Percentiles rank a stretch among this genome's conserved stretches.
These are phyloP conservation scores for Ischnura elegans DNA, from an alignment of 2,888 invertebrate species.

Conservation along the genomic window DNA sequence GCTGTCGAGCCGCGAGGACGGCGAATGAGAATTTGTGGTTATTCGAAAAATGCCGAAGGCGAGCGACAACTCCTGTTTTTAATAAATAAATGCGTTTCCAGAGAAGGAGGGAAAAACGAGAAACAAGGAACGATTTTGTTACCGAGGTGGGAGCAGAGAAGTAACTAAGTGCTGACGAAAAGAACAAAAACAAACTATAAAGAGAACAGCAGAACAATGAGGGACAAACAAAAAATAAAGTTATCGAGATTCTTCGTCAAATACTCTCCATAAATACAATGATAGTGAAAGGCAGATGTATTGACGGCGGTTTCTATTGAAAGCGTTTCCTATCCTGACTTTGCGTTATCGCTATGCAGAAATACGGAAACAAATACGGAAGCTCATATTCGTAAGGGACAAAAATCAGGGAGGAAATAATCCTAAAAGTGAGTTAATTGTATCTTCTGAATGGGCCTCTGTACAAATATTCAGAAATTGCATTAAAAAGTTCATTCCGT, in stretches of 20 bases:
- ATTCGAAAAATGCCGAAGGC: slow-evolving; percentile 36
- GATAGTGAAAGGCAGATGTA: too few relatives aligned
- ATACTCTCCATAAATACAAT: not conserved
- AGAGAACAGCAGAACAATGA: not conserved
- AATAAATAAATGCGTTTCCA: slow-evolving; percentile 45
- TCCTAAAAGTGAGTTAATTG: too few relatives aligned
- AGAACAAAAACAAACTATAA: not conserved
- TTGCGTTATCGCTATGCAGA: too few relatives aligned
- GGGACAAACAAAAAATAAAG: not conserved
- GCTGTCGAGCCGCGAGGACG: slow-evolving; percentile 13
- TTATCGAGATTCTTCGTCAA: not conserved
- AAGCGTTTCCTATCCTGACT: too few relatives aligned
- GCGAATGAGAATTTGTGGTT: slow-evolving; percentile 57
- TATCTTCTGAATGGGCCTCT: too few relatives aligned
- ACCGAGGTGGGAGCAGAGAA: not conserved
- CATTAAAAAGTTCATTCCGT: too few relatives aligned
- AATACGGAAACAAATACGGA: too few relatives aligned
- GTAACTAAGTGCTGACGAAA: not conserved
- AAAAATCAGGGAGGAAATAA: too few relatives aligned
- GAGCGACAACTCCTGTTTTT: slow-evolving; percentile 30
- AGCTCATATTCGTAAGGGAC: too few relatives aligned
- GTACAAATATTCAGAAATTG: too few relatives aligned
- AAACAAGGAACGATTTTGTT: not conserved
- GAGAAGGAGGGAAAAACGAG: not conserved
- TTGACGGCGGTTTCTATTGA: too few relatives aligned